Percentiles rank a stretch among this genome's conserved stretches.
Evolutionary conservation across 2,797 vertebrate species (phyloP).

Genomic region (Cryptoprocta ferox): DNA sequence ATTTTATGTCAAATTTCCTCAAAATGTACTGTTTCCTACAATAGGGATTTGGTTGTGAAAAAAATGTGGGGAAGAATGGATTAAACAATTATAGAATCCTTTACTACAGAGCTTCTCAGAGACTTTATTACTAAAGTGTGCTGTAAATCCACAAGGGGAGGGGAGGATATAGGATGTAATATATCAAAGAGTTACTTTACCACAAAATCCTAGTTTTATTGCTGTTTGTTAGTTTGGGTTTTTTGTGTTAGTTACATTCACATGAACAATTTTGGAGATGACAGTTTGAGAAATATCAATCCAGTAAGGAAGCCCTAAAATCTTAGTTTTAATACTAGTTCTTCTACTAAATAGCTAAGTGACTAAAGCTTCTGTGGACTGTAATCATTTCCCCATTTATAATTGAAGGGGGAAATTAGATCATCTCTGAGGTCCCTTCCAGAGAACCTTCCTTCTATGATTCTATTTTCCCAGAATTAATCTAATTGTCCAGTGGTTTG

Average conservation of each 20-base stretch:
- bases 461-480: constrained; percentile 64
- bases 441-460: constrained; percentile 53
- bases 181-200: not conserved
- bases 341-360: not conserved
- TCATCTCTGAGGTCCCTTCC: constrained; percentile 57
- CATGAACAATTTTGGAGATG: not conserved
- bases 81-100: not conserved
- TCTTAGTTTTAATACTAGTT: not conserved
- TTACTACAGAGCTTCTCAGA: not conserved
- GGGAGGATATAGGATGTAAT: not conserved
- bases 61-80: not conserved
- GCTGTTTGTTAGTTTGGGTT: not conserved
- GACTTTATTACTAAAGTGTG: not conserved
- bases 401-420: constrained; percentile 51
- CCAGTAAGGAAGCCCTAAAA: not conserved
- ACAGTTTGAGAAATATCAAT: not conserved
- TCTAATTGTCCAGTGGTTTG: constrained; percentile 48
- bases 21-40: not conserved
- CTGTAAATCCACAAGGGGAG: not conserved
- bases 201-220: not conserved
- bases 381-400: constrained; percentile 17
- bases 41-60: not conserved
- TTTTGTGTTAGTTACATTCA: not conserved
- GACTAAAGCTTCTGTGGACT: not conserved
- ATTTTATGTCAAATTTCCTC: constrained; percentile 2